Evolutionary conservation across 2,797 vertebrate species (phyloP), one percentile per base, ranked within the genome.

Genomic region (Dipus sagitta): DNA sequence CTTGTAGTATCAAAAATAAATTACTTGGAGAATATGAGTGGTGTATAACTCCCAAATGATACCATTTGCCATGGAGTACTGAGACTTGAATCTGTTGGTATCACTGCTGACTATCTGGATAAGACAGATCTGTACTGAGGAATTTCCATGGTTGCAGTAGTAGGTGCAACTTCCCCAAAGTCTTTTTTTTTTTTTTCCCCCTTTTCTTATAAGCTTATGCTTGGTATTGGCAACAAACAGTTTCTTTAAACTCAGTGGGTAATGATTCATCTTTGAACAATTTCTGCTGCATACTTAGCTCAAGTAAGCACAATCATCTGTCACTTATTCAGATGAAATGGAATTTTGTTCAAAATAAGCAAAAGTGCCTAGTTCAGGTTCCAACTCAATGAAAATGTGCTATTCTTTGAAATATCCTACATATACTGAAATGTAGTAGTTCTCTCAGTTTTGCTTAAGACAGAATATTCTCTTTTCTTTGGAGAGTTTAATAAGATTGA

Each of bases 121-220:
- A 28, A 65, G 23, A 12, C n/a, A 34, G 23, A 26, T 78, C 23
- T 58, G 23, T 6, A 60, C 1, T n/a, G 30, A 34, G 17, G 74
- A 28, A n/a, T 2, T 32, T 8, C 9, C 23, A 34, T 24, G 26
- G 30, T 75, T 28, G n/a, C 2, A 68, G 26, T n/a, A 84, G n/a
- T 32, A 18, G n/a, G 71, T 32, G 72, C 17, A 65, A 30, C 0
- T 84, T 47, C 20, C 23, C 12, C 13, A 82, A 30, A 88, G 68
- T 94, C 20, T 83, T 28, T 87, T 11, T 58, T 58, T 47, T 90
- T 10, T 87, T 11, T 17, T 58, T 58, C 87, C 6, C 26, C 34
- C 6, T 86, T 93, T 76, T 47, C 77, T 70, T 60, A 4, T 91
- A 91, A 91, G 21, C 18, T 70, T 80, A 72, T n/a, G 71, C 67